Evolutionary conservation across 2,888 invertebrate genomes (phyloP).

Genomic region (Suillia variegata): DNA sequence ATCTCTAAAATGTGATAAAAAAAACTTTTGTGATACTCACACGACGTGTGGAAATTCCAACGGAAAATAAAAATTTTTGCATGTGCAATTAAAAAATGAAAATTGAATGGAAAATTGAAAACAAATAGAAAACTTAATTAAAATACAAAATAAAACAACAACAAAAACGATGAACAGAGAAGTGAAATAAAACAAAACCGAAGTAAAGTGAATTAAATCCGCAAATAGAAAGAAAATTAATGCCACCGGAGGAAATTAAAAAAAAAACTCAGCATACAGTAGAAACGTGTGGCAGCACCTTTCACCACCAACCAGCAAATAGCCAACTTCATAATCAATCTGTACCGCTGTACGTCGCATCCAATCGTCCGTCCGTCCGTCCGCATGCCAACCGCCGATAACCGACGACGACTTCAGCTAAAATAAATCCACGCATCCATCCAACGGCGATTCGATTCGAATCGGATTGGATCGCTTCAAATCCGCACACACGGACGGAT

Average conservation of each 20-base stretch:
- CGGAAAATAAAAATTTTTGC: no score
- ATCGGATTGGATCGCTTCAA: no score
- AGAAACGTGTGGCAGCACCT: slow-evolving; percentile 8
- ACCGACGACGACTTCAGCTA: not conserved
- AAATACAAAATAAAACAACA: not conserved
- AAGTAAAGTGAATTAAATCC: no score
- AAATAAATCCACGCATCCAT: no score
- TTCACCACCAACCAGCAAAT: no score
- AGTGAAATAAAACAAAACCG: not conserved
- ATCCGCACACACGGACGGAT: not conserved
- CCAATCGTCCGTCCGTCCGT: not conserved
- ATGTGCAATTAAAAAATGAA: no score
- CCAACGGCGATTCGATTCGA: not conserved
- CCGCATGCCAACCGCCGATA: not conserved
- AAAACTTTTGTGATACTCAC: no score
- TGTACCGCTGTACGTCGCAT: not conserved
- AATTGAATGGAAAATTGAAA: not conserved
- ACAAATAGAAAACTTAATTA: not conserved
- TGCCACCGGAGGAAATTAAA: not conserved
- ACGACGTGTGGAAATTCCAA: no score
- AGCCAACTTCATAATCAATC: not conserved
- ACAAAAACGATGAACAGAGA: not conserved
- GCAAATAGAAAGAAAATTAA: slow-evolving; percentile 11
- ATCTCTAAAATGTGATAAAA: no score
- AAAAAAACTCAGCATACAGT: not conserved